These are phyloP conservation scores for Microctonus brassicae DNA, from an alignment of 2,888 invertebrate species.

Conservation along the genomic window DNA sequence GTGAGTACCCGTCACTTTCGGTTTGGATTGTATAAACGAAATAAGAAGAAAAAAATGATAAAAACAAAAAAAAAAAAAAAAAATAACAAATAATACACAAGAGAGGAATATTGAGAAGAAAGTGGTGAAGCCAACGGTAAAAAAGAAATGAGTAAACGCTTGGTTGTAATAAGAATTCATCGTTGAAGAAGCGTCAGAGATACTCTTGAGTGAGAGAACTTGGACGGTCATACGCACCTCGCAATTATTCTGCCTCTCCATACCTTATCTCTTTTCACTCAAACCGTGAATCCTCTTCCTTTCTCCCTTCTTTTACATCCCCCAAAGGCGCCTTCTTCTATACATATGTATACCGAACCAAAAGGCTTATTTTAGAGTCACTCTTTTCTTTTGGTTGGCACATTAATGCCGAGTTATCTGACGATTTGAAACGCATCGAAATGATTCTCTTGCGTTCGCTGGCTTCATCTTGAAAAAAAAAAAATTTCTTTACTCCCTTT, in stretches of 20 bases:
- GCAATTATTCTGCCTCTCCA: constrained; percentile 47
- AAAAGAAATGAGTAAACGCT: constrained; percentile 34
- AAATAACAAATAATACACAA: constrained; percentile 16
- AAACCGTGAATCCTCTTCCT: constrained; percentile 15
- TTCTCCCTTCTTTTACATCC: constrained; percentile 32
- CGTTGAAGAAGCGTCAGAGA: constrained; percentile 35
- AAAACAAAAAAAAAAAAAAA: constrained; percentile 14
- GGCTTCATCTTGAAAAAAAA: constrained; percentile 34
- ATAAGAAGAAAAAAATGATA: too few relatives aligned
- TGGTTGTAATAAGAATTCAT: constrained; percentile 24
- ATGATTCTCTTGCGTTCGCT: constrained; percentile 57
- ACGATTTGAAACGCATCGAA: constrained; percentile 61
- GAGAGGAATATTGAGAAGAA: constrained; percentile 26
- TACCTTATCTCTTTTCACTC: constrained; percentile 23
- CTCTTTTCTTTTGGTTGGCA: constrained; percentile 47
- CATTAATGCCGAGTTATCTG: constrained; percentile 61
- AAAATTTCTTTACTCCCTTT: neutral
- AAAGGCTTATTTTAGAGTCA: constrained; percentile 41
- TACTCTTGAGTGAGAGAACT: constrained; percentile 44
- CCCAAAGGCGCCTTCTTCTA: constrained; percentile 17
- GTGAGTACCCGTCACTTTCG: neutral
- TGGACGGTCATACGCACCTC: constrained; percentile 54
- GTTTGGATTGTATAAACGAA: constrained; percentile 30
- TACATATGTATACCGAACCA: constrained; percentile 19
- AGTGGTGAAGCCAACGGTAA: constrained; percentile 20